Percentiles rank a stretch among this genome's conserved stretches.
These are phyloP conservation scores for Sebastes nivosus DNA, from an alignment of 2,797 vertebrate genomes.

Conservation along the genomic window DNA sequence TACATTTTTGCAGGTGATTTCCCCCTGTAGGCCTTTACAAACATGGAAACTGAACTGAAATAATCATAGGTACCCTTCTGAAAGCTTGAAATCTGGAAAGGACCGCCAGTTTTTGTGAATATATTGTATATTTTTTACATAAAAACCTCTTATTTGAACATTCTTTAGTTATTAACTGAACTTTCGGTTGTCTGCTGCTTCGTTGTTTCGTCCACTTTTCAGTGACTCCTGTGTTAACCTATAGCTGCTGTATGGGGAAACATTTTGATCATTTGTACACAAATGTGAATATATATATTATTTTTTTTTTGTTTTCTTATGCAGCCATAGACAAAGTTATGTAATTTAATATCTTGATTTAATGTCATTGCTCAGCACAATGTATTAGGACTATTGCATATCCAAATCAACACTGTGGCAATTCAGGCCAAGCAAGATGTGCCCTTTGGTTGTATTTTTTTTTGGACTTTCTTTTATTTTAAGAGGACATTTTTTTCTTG, in stretches of 20 bases:
- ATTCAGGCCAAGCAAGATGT: slow-evolving; percentile 49
- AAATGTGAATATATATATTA: slow-evolving; percentile 30
- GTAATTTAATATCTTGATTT: slow-evolving; percentile 32
- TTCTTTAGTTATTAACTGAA: slow-evolving; percentile 44
- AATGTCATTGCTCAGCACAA: slow-evolving; percentile 38
- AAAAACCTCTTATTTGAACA: slow-evolving; percentile 60
- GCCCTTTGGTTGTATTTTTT: slow-evolving; percentile 40
- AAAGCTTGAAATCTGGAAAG: slow-evolving; percentile 61
- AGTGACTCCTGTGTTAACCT: slow-evolving; percentile 13
- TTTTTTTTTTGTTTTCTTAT: neutral
- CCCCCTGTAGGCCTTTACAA: slow-evolving; percentile 27
- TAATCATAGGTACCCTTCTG: slow-evolving; percentile 51
- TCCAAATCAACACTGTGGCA: slow-evolving; percentile 65
- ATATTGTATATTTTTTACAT: slow-evolving; percentile 70
- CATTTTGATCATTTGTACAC: slow-evolving; percentile 40
- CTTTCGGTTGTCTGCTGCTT: slow-evolving; percentile 38
- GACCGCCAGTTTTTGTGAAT: slow-evolving; percentile 76
- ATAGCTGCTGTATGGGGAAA: slow-evolving; percentile 16
- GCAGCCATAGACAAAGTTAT: slow-evolving; percentile 21
- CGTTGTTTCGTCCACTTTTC: slow-evolving; percentile 8
- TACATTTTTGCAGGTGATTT: slow-evolving; percentile 25
- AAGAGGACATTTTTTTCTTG: slow-evolving; percentile 36
- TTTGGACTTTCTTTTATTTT: slow-evolving; percentile 27
- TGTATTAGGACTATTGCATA: slow-evolving; percentile 43
- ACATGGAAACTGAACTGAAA: slow-evolving; percentile 4